Conservation (phyloP, 2,888 invertebrate genomes). For the Catocala nupta region DNA sequence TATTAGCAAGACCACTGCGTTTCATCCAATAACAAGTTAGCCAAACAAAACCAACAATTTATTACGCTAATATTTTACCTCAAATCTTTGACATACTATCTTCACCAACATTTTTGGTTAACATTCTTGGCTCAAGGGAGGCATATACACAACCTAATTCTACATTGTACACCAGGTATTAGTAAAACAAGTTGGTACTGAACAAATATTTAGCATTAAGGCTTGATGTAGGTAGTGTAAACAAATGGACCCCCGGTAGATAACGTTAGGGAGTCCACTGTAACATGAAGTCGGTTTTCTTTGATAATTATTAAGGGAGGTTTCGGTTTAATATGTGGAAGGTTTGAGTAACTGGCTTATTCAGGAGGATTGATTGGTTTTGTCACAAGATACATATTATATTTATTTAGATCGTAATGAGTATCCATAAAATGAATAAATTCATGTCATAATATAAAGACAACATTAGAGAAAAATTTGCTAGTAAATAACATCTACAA, state of each 20-base stretch:
- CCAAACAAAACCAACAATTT: not conserved
- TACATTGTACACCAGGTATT: slow-evolving; percentile 36
- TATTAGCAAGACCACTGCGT: no score
- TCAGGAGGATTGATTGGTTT: no score
- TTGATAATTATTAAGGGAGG: slow-evolving; percentile 11
- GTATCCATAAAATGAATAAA: no score
- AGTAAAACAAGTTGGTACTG: slow-evolving; percentile 36
- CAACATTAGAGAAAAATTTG: no score
- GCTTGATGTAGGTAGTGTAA: slow-evolving; percentile 23
- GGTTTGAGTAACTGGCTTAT: no score
- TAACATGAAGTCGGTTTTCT: slow-evolving; percentile 10
- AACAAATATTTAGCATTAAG: slow-evolving; percentile 44
- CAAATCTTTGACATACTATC: slow-evolving; percentile 10
- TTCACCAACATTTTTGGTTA: slow-evolving; percentile 9
- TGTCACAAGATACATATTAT: no score
- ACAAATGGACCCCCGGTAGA: slow-evolving; percentile 23
- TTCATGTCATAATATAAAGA: no score
- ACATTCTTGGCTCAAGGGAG: slow-evolving; percentile 12
- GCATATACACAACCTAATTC: slow-evolving; percentile 24
- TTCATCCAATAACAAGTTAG: no score
- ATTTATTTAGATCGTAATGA: not conserved
- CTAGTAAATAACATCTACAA: no score
- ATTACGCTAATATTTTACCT: slow-evolving; percentile 1
- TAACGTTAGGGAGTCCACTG: slow-evolving; percentile 9
- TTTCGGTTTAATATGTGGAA: not conserved